Conservation (phyloP, 2,888 invertebrate species). For the Leptura quadrifasciata region DNA sequence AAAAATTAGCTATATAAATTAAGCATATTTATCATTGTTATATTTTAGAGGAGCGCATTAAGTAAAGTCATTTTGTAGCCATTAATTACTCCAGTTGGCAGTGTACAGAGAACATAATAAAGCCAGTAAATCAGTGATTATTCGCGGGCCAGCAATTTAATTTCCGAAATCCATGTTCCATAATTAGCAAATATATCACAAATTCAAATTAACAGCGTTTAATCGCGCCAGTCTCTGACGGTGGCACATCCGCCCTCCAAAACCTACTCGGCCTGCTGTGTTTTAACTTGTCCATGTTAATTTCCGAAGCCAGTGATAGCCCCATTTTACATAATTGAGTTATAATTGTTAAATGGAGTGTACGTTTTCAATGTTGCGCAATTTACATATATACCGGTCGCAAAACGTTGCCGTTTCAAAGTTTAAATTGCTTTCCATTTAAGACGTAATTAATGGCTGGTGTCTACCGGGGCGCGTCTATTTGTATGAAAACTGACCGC, state of each 20-base stretch:
- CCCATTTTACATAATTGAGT: constrained; percentile 73
- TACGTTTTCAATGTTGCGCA: constrained; percentile 71
- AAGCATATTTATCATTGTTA: constrained; percentile 42
- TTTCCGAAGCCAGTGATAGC: constrained; percentile 73
- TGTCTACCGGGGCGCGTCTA: neutral
- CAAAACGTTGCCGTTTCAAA: constrained; percentile 60
- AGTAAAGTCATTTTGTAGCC: constrained; percentile 43
- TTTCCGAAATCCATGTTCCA: constrained; percentile 70
- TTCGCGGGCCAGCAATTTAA: constrained; percentile 67
- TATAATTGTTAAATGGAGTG: constrained; percentile 74
- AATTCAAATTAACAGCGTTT: constrained; percentile 71
- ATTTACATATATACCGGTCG: constrained; percentile 72
- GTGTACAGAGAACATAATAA: constrained; percentile 51
- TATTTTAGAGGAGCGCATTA: constrained; percentile 44
- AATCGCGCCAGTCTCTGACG: constrained; percentile 61
- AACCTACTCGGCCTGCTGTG: constrained; percentile 63
- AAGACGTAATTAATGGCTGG: constrained; percentile 63
- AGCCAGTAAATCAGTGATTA: constrained; percentile 67
- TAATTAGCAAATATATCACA: constrained; percentile 73
- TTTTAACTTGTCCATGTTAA: constrained; percentile 73
- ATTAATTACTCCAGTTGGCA: constrained; percentile 55
- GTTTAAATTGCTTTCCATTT: constrained; percentile 65
- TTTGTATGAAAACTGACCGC: constrained; percentile 2
- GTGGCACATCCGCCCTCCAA: constrained; percentile 65
- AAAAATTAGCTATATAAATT: constrained; percentile 31